Conservation (phyloP, 2,888 invertebrate genomes). For the Encarsia formosa region DNA sequence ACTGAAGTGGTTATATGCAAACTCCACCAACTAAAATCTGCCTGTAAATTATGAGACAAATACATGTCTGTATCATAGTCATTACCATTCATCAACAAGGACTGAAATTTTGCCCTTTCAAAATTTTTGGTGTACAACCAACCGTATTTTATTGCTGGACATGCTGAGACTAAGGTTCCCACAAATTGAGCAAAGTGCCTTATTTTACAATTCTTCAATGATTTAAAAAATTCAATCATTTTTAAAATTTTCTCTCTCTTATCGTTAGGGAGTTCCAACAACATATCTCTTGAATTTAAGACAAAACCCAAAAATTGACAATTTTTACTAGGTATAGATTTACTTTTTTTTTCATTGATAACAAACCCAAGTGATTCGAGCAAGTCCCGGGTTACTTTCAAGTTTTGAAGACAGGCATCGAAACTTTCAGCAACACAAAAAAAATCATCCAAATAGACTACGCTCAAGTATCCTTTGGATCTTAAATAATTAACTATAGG, state of each 20-base stretch:
- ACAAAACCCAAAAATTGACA: constrained; percentile 20
- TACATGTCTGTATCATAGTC: constrained; percentile 17
- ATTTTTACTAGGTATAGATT: constrained; percentile 1
- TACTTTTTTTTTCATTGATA: constrained; percentile 18
- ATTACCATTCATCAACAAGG: constrained; percentile 7
- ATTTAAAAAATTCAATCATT: background rate
- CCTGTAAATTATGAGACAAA: constrained; percentile 4
- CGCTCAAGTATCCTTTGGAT: background rate
- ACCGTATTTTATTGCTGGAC: constrained; percentile 20
- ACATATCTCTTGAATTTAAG: constrained; percentile 17
- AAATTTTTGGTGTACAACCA: constrained; percentile 17
- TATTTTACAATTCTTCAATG: background rate
- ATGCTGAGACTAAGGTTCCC: constrained; percentile 17
- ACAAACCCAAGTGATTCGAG: constrained; percentile 19
- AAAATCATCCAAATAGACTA: background rate
- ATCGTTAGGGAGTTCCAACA: background rate
- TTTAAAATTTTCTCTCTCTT: background rate
- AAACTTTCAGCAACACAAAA: constrained; percentile 7
- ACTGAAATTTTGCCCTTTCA: constrained; percentile 17
- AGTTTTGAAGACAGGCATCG: constrained; percentile 8
- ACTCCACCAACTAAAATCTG: constrained; percentile 23
- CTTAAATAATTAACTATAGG: constrained; percentile 21
- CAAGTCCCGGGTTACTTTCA: constrained; percentile 1
- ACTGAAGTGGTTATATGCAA: constrained; percentile 3
- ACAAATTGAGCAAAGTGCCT: constrained; percentile 21